Evolutionary conservation across 1,140 invertebrate genomes (phyloP).

Genomic region (Pemphigus obesinymphae): DNA sequence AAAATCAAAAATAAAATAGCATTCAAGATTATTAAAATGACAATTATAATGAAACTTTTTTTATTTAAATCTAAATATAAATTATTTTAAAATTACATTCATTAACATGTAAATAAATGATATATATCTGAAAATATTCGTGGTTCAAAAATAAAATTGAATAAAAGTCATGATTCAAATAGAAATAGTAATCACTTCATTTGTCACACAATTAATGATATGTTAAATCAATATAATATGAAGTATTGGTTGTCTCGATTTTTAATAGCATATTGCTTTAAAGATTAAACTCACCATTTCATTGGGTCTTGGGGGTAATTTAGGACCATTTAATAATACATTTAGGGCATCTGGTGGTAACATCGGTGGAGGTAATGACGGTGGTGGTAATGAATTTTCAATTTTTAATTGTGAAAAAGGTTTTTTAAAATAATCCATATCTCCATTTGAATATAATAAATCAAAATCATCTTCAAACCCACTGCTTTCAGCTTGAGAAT

Average conservation of each 20-base stretch:
- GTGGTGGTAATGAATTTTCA: constrained; percentile 17
- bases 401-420: constrained; percentile 16
- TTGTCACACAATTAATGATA: neutral
- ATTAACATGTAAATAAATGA: too few species aligned
- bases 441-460: constrained; percentile 51
- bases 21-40: too few species aligned
- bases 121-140: neutral
- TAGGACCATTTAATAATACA: constrained; percentile 35
- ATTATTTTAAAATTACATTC: too few species aligned
- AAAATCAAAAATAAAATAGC: too few species aligned
- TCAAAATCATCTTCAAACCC: constrained; percentile 73
- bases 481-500: constrained; percentile 63
- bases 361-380: constrained; percentile 14
- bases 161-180: neutral
- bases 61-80: too few species aligned
- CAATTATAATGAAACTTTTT: too few species aligned
- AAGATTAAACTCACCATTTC: constrained; percentile 33
- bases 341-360: constrained; percentile 43
- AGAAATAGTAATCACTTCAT: neutral
- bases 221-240: neutral
- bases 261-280: neutral
- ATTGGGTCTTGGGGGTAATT: constrained; percentile 24
- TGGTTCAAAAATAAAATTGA: neutral
- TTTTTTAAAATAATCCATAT: constrained; percentile 42
- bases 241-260: neutral